Conservation (phyloP, 2,888 invertebrate species). For the Nemoura dubitans region DNA sequence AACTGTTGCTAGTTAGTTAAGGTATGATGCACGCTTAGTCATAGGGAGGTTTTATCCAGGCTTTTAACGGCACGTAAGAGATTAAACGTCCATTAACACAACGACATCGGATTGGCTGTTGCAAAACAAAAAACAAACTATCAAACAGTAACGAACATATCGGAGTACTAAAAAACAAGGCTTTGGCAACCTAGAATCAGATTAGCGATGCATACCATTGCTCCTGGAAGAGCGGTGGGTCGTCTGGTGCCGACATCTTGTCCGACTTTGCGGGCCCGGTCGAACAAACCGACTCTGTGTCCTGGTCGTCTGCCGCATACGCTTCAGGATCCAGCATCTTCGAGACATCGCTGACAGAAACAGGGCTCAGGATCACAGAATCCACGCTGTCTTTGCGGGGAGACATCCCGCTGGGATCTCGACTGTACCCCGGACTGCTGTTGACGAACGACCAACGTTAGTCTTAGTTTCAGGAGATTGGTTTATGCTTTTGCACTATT, state of each 20-base stretch:
- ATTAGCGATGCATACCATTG: constrained; percentile 70
- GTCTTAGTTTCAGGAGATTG: no score
- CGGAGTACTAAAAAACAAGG: no score
- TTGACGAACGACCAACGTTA: not conserved
- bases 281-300: not conserved
- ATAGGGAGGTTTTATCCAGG: no score
- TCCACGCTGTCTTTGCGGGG: not conserved
- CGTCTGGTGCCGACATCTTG: constrained; percentile 71
- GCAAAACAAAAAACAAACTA: no score
- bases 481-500: no score
- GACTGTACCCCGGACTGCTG: not conserved
- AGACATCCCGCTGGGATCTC: not conserved
- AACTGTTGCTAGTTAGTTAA: no score
- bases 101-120: no score
- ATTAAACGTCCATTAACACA: no score
- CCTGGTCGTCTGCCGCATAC: constrained; percentile 52
- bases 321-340: constrained; percentile 57
- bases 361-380: not conserved
- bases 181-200: no score
- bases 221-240: constrained; percentile 80
- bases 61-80: no score
- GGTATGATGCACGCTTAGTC: no score
- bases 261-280: constrained; percentile 35
- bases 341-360: not conserved
- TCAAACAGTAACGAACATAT: no score